A percentile compares a stretch with the other conserved stretches of the same genome.
Evolutionary conservation across 2,888 invertebrate species (phyloP).

Genomic region (Cosmopolites sordidus): DNA sequence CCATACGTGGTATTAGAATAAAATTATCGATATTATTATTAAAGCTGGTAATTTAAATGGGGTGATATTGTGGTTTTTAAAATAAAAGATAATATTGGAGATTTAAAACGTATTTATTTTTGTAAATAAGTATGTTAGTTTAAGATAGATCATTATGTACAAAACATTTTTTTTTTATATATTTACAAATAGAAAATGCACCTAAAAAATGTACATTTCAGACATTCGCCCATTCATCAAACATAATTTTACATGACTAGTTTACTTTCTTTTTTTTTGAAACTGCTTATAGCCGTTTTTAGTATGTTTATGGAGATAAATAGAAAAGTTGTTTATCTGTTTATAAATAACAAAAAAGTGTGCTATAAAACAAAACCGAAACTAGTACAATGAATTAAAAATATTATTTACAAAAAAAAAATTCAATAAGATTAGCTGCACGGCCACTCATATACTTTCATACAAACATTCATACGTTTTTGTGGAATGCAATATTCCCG

Average conservation of each 20-base stretch:
- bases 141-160: slow-evolving; percentile 48
- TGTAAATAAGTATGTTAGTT: slow-evolving; percentile 47
- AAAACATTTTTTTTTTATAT: slow-evolving; percentile 46
- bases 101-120: slow-evolving; percentile 39
- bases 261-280: slow-evolving; percentile 28
- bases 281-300: slow-evolving; percentile 37
- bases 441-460: slow-evolving; percentile 5
- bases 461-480: not conserved
- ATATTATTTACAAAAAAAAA: slow-evolving; percentile 2
- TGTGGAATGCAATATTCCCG: slow-evolving; percentile 39
- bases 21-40: too few species aligned
- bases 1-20: too few species aligned
- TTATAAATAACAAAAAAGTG: too few species aligned
- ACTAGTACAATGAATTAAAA: too few species aligned
- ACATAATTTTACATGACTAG: slow-evolving; percentile 49
- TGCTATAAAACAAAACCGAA: too few species aligned
- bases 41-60: too few species aligned
- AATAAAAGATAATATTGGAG: not conserved
- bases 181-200: slow-evolving; percentile 48
- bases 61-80: too few species aligned
- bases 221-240: slow-evolving; percentile 32
- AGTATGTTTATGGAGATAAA: slow-evolving; percentile 4
- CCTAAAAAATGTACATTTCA: slow-evolving; percentile 41
- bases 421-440: not conserved
- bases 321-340: not conserved